phyloP scores from a whole-genome alignment of 1,140 invertebrate genomes.

The Drosophila busckii region DNA sequence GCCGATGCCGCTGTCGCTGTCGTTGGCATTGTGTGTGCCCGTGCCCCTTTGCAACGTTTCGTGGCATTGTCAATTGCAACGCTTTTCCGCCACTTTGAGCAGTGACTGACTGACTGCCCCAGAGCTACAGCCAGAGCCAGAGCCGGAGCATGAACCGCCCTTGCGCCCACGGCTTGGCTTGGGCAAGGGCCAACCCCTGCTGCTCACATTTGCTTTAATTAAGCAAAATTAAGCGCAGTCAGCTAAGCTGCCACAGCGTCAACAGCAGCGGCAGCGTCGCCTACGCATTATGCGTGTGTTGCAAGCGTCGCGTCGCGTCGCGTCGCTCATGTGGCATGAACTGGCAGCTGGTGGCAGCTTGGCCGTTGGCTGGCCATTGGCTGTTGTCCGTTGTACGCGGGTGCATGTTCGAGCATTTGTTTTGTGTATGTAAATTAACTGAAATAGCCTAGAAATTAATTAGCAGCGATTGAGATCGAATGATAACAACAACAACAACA shows the following conservation, averaged over 20 bases:
- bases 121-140: too few species aligned
- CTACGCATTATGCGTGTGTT: conserved; percentile 35
- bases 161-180: too few species aligned
- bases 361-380: not conserved
- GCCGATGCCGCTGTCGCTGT: conserved; percentile 17
- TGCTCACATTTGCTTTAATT: conserved; percentile 69
- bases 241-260: conserved; percentile 18
- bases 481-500: conserved; percentile 53
- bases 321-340: not conserved
- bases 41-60: conserved; percentile 2
- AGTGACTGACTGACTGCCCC: conserved; percentile 6
- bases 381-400: conserved; percentile 31
- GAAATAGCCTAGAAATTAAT: conserved; percentile 77
- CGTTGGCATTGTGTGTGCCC: not conserved
- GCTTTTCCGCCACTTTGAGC: conserved; percentile 46
- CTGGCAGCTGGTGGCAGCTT: conserved; percentile 7
- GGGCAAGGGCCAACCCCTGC: too few species aligned
- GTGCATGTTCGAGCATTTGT: conserved; percentile 54
- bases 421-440: conserved; percentile 71
- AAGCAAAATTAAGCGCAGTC: conserved; percentile 59
- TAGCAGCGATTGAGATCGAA: conserved; percentile 72
- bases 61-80: conserved; percentile 41
- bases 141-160: too few species aligned
- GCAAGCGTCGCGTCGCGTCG: too few species aligned
- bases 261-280: conserved; percentile 15